Evolutionary conservation across 2,797 vertebrate genomes (phyloP), one percentile per base, ranked within the genome.

Genomic region (Crenichthys baileyi): DNA sequence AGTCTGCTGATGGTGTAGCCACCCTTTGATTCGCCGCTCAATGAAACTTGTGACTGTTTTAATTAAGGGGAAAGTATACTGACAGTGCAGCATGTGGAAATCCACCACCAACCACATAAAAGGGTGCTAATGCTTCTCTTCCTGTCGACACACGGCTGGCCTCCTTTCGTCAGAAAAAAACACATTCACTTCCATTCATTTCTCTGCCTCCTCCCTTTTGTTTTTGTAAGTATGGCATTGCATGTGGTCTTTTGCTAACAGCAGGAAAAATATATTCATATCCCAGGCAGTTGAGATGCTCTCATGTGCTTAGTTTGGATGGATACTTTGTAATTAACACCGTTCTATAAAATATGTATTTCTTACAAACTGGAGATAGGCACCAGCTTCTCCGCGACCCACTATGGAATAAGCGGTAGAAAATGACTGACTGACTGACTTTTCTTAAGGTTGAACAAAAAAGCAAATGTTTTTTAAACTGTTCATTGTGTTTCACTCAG

Each of bases 11-110:
- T 91, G 90, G 90, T 88, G 87, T 89, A 88, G 80, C 81, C 88
- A 90, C 87, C 83, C 93, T 96, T 94, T 95, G 93, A 95, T 93
- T 94, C 91, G 58, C 92, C 88, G 91, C 92, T 92, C 92, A 93
- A 84, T 94, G 91, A 94, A 95, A 95, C 93, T 90, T 92, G 90
- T 94, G 93, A 94, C 93, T 94, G 91, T 93, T 95, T 94, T 93
- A 95, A 95, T 95, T 94, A 95, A 94, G 88, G 87, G 87, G 76
- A 85, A 92, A 93, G 93, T 82, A 93, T 91, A 92, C 85, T 93
- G 91, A 93, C 91, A 91, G 90, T 88, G 87, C 78, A 82, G 84
- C 90, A 90, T 84, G 81, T 76, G 87, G 90, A 95, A 94, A 94
- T 93, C 91, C 89, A 73, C 89, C 79, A 83, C 84, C 88, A 63